Base-by-base conservation (phyloP, 2,113 vertebrate genomes). In the Corapipo altera region DNA sequence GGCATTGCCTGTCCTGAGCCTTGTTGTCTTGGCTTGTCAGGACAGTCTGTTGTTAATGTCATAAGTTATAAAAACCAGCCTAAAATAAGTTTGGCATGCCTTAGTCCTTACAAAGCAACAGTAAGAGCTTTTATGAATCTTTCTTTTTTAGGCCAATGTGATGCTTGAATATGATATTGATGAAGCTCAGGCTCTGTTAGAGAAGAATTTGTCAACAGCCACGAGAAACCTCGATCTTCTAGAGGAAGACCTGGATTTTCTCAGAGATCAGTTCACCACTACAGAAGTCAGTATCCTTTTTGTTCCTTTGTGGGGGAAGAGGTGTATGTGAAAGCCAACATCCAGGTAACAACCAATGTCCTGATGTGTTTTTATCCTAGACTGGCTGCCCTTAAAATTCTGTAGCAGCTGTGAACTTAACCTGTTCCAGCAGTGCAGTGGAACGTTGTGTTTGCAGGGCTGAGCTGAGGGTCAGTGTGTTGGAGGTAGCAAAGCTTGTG, bases 221-320 rank as follows among this genome's bases (percentile, higher is more conserved):
- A 99, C 99, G 57, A 99, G 98, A 87, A 99, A 99, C 87, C 98
- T 99, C 27, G 99, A 99, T 85, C 99, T 99, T 15, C 98, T 99
- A 80, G 99, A 99, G 95, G 99, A 99, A 80, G 99, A 99, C 91
- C 98, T 99, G 89, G 99, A 99, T 94, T 99, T 99, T 97, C 98
- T 99, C 95, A 98, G 99, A 97, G 99, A 99, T 98, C 99, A 99
- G 93, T 99, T 99, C 97, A 99, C 99, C 96, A 99, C 99, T 97
- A 99, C 99, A 67, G 99, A 99, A 99, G 99, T 99, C 99, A 99
- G 99, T 99, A 99, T 99, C 99, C 99, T 99, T 99, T 97, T 44
- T 23, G n/a, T 22, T 85, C 11, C 8, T 67, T 35, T 12, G 16
- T 8, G 1, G 18, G 32, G 27, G 20, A 64, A 51, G 70, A 75